Conservation (phyloP, 2,113 vertebrate genomes). For the Pelecanus crispus region DNA sequence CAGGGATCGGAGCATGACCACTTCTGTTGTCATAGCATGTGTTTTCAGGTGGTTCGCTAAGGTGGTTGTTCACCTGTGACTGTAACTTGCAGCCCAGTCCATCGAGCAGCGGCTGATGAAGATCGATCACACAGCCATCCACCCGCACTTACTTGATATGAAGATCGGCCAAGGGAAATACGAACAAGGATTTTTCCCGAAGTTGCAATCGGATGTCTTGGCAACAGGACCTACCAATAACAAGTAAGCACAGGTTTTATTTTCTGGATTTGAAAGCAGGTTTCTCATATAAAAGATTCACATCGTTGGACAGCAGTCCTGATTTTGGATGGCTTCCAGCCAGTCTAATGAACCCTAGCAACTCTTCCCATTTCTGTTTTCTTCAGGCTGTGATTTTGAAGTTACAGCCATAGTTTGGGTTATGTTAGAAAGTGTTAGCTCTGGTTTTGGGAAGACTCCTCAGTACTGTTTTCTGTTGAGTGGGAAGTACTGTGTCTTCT, state of each 20-base stretch:
- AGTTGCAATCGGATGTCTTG: conserved; percentile 91
- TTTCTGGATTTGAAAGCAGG: not conserved
- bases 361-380: not conserved
- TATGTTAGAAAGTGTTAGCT: not conserved
- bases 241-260: conserved; percentile 80
- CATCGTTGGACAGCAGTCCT: not conserved
- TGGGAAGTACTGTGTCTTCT: not conserved
- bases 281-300: not conserved
- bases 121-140: conserved; percentile 94
- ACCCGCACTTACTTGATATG: conserved; percentile 96
- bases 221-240: conserved; percentile 85
- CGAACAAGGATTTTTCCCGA: conserved; percentile 93
- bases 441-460: not conserved
- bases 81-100: conserved; percentile 79
- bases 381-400: not conserved
- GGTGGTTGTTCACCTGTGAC: not conserved
- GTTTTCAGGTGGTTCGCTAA: fast-evolving
- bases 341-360: not conserved
- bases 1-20: not conserved
- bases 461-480: not conserved
- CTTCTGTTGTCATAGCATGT: fast-evolving
- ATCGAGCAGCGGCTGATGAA: conserved; percentile 90
- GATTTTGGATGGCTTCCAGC: not conserved
- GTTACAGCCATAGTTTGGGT: not conserved
- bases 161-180: conserved; percentile 97